These are phyloP conservation scores for Erannis defoliaria DNA, from an alignment of 2,888 invertebrate species.

Conservation along the genomic window DNA sequence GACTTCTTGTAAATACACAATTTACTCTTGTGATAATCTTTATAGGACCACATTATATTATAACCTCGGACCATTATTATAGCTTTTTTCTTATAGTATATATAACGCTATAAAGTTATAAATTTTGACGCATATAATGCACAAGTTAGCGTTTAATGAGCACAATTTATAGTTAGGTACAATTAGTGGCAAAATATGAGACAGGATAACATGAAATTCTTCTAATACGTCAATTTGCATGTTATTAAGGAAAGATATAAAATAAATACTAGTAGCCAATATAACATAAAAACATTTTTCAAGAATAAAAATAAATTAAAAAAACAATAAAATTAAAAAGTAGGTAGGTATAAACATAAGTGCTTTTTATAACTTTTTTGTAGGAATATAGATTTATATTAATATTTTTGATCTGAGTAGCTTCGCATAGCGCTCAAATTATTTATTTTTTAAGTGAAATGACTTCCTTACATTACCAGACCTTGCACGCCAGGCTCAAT, in stretches of 20 bases:
- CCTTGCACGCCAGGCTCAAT: no score
- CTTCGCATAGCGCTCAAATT: slow-evolving; percentile 62
- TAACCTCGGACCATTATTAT: slow-evolving; percentile 53
- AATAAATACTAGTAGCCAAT: background rate
- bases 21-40: slow-evolving; percentile 42
- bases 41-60: slow-evolving; percentile 47
- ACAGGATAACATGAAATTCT: slow-evolving; percentile 42
- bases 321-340: background rate
- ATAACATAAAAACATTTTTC: no score
- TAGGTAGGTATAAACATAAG: slow-evolving; percentile 7
- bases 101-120: slow-evolving; percentile 34
- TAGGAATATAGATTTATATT: slow-evolving; percentile 36
- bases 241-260: background rate
- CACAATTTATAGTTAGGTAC: slow-evolving; percentile 38
- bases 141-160: slow-evolving; percentile 42
- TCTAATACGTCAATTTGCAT: background rate
- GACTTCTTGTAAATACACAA: slow-evolving; percentile 24
- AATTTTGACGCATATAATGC: slow-evolving; percentile 54
- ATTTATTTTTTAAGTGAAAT: slow-evolving; percentile 12
- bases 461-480: background rate
- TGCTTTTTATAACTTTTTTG: slow-evolving; percentile 42
- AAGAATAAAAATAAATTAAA: no score
- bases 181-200: slow-evolving; percentile 28
- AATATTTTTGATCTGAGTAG: slow-evolving; percentile 47
- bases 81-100: slow-evolving; percentile 43